A percentile compares a stretch with the other conserved stretches of the same genome.
Evolutionary conservation across 2,113 vertebrate genomes (phyloP).

Genomic region (Serilophus lunatus): DNA sequence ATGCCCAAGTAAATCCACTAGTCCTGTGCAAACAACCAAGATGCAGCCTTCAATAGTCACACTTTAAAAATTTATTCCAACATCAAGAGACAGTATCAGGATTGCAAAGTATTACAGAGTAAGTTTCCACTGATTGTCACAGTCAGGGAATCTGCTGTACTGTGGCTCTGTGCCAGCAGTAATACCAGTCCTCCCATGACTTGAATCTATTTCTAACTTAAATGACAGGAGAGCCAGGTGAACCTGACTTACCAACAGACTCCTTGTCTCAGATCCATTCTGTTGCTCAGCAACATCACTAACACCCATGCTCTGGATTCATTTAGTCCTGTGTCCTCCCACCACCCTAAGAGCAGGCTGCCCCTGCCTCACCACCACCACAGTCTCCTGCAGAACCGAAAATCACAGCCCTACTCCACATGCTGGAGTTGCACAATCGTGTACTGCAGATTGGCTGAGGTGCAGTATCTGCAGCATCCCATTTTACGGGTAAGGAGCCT

Average conservation of each 20-base stretch:
- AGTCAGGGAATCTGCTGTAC: not conserved
- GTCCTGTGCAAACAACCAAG: not conserved
- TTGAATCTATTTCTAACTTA: not conserved
- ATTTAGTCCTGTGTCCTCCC: not conserved
- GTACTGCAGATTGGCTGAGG: not conserved
- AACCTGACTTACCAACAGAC: not conserved
- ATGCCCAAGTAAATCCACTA: not conserved
- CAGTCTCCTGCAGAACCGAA: not conserved
- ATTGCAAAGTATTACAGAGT: not conserved
- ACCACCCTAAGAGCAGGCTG: not conserved
- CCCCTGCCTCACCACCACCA: not conserved
- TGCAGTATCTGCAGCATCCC: not conserved
- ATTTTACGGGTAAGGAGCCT: not conserved
- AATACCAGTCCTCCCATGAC: not conserved
- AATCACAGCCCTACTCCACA: not conserved
- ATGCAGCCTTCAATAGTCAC: not conserved
- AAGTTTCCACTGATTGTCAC: not conserved
- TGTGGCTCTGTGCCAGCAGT: not conserved
- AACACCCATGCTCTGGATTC: not conserved
- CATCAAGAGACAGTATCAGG: not conserved
- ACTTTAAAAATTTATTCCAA: not conserved
- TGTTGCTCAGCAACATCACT: conserved; percentile 1
- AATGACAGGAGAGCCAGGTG: not conserved
- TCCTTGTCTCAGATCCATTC: not conserved
- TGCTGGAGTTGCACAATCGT: not conserved